Evolutionary conservation across 2,888 invertebrate species (phyloP).

Genomic region (Nasonovia ribisnigri): DNA sequence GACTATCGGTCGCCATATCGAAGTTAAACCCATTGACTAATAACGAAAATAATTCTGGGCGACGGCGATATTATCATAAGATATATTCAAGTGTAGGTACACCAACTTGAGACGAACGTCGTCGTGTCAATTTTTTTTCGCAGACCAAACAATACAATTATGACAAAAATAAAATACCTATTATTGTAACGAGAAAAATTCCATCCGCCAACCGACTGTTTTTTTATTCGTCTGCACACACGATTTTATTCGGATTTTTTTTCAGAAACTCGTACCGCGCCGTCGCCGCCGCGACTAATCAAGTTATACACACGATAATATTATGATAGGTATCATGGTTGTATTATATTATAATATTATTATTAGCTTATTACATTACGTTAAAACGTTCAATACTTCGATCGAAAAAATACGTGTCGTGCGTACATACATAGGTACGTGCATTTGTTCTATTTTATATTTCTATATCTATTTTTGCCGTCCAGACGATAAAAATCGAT

Average conservation of each 20-base stretch:
- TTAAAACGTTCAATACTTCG: not conserved
- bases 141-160: not conserved
- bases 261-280: not conserved
- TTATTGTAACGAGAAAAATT: not conserved
- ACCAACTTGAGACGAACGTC: not conserved
- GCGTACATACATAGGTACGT: not conserved
- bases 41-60: not conserved
- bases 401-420: not conserved
- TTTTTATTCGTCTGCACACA: not conserved
- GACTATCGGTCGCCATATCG: not conserved
- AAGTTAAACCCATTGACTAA: not conserved
- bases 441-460: not conserved
- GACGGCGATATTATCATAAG: not conserved
- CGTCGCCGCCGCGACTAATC: not conserved
- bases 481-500: not conserved
- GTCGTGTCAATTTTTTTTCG: slow-evolving; percentile 8
- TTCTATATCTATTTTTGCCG: not conserved
- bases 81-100: not conserved
- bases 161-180: not conserved
- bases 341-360: not conserved
- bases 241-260: not conserved
- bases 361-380: not conserved
- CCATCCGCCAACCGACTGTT: not conserved
- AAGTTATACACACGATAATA: not conserved
- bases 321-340: not conserved